Evolutionary conservation across 2,797 vertebrate genomes (phyloP), one percentile per base, ranked within the genome.

Genomic region (Microctenopoma stevenorrisi): DNA sequence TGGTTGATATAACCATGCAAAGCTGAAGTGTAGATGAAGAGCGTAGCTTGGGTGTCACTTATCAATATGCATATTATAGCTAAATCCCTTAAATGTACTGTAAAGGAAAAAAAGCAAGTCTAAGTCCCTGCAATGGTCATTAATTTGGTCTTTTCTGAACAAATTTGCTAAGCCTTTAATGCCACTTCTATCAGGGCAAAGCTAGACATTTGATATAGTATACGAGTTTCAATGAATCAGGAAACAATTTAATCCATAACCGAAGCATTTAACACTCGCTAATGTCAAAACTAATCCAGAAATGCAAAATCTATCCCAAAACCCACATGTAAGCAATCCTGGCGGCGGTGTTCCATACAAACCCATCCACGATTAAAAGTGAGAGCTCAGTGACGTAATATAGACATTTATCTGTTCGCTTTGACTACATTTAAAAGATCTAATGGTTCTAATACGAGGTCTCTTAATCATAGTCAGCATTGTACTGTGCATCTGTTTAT

Each of bases 201-300:
- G 77, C 86, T 73, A 84, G 76, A 86, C 22, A 71, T 89, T 91
- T 90, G 43, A 90, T 78, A 40, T 40, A 40, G 3, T 86, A 79
- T 81, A 75, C 70, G 82, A 82, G 60, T 81, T 81, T 22, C 1
- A 22, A 22, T 2, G 70, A 93, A 91, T 76, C 44, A 63, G 74
- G 65, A 68, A 88, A 86, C 78, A 77, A 84, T 88, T 86, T 91
- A 92, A 92, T 91, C 90, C 87, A 83, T 52, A 82, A 30, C 72
- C 74, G 72, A 79, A 83, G 79, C 81, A 11, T 92, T 91, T 83
- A 90, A 92, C 78, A 64, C 58, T 83, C 74, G 76, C 85, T 89
- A 89, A 90, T 86, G 86, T 88, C 70, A 82, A 72, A 78, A 68
- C 73, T 92, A 92, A 93, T 93, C 90, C 90, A 89, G 72, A 85